Evolutionary conservation across 2,113 vertebrate species (phyloP), one percentile per base, ranked within the genome.

Genomic region (Apodemus sylvaticus): DNA sequence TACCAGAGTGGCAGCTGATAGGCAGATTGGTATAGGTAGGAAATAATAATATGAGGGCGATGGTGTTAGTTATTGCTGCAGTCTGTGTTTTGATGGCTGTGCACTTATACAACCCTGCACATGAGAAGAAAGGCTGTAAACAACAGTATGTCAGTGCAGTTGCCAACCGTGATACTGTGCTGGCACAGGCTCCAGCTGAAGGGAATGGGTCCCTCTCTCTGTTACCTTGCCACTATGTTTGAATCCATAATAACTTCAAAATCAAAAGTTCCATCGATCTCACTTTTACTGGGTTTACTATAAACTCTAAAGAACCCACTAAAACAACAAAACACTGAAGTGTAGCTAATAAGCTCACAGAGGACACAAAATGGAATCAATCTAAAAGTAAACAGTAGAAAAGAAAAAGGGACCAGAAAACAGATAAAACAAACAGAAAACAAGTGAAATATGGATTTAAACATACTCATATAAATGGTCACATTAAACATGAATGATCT

Each of bases 211-310:
- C 16, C 3, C 78, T 51, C 71, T 51, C 71, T 17, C 1, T 60
- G 48, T 6, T 13, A 20, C 85, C 51, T 94, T 90, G 24, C 8
- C 70, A 74, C 60, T 88, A 0, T 85, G 55, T 94, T 34, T 74
- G n/a, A 82, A 26, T 86, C 62, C 55, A 53, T 55, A 86, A 58
- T 62, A 64, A 45, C 48, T 90, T 91, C 51, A 87, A 90, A 94
- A 92, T 73, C n/a, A 29, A 71, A 83, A 20, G 11, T 66, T 83
- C 26, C 42, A 90, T 64, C 39, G 16, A 14, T 66, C 77, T 66
- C 10, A n/a, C 7, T 78, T 93, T 53, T 83, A 58, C 29, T 58
- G 34, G 70, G 0, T 93, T 13, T 76, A 29, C 51, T 73, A 13
- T 79, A 94, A 89, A 74, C 31, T 39, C 70, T 42, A 73, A 87